phyloP scores from a whole-genome alignment of 1,140 invertebrate genomes.

The Brachionus asplanchnoidis region DNA sequence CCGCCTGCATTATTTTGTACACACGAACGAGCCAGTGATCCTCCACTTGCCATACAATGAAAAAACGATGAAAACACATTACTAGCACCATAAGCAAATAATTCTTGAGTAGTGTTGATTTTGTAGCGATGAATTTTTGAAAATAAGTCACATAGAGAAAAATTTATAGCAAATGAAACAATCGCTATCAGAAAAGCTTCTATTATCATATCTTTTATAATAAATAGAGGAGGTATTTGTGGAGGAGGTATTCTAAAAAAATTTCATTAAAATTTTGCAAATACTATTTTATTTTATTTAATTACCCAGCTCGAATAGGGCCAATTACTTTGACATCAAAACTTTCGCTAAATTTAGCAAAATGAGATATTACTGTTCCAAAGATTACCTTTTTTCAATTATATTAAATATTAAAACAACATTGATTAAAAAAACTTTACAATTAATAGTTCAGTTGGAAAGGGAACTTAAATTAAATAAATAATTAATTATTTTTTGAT shows the following conservation, averaged over 20 bases:
- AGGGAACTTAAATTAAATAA: constrained; percentile 44
- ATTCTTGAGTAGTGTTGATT: constrained; percentile 52
- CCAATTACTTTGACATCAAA: constrained; percentile 25
- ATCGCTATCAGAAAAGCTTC: background rate
- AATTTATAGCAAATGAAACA: constrained; percentile 19
- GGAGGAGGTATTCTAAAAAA: constrained; percentile 5
- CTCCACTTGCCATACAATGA: constrained; percentile 60
- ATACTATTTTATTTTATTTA: background rate
- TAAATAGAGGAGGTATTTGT: background rate
- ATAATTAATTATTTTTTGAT: background rate
- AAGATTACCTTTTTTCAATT: constrained; percentile 42
- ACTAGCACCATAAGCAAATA: constrained; percentile 59
- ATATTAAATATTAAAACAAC: background rate
- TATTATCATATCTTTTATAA: background rate
- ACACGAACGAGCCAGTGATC: constrained; percentile 59
- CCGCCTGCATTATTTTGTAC: constrained; percentile 59
- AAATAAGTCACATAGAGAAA: constrained; percentile 20
- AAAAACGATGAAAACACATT: constrained; percentile 60
- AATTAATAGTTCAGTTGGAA: constrained; percentile 55
- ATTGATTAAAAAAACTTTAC: constrained; percentile 45
- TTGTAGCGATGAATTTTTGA: constrained; percentile 4
- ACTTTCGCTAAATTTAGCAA: background rate
- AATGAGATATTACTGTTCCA: constrained; percentile 38
- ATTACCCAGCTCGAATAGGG: background rate
- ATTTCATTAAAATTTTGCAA: background rate